Evolutionary conservation across 2,113 vertebrate species (phyloP).

Genomic region (Dolichallabes microphthalmus): DNA sequence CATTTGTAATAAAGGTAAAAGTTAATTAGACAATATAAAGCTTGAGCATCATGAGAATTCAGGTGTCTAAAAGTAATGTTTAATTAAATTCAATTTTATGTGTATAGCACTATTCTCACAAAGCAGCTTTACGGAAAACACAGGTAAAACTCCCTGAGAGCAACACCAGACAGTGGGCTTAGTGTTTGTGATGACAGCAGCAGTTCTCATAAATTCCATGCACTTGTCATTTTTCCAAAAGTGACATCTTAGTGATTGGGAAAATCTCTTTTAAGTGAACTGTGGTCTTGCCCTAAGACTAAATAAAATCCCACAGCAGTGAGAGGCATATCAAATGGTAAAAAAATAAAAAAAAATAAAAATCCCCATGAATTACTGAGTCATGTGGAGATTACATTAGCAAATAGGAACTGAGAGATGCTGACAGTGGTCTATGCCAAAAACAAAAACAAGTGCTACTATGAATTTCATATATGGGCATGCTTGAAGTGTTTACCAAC

Average conservation of each 20-base stretch:
- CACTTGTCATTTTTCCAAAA: neutral
- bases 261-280: neutral
- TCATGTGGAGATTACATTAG: neutral
- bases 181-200: neutral
- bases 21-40: neutral
- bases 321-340: neutral
- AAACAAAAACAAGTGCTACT: slow-evolving; percentile 24
- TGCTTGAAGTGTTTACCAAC: neutral
- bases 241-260: neutral
- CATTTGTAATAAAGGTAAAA: slow-evolving; percentile 21
- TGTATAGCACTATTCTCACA: neutral
- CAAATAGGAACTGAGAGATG: neutral
- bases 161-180: neutral
- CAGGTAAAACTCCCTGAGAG: neutral
- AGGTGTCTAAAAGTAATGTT: neutral
- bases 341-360: neutral
- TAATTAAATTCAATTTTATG: neutral
- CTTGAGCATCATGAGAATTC: neutral
- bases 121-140: neutral
- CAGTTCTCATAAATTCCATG: neutral
- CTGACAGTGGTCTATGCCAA: neutral
- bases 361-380: neutral
- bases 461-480: slow-evolving; percentile 13
- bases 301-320: slow-evolving; percentile 5
- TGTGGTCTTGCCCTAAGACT: neutral